Conservation (phyloP, 1,140 invertebrate genomes). For the Anastatus disparis region DNA sequence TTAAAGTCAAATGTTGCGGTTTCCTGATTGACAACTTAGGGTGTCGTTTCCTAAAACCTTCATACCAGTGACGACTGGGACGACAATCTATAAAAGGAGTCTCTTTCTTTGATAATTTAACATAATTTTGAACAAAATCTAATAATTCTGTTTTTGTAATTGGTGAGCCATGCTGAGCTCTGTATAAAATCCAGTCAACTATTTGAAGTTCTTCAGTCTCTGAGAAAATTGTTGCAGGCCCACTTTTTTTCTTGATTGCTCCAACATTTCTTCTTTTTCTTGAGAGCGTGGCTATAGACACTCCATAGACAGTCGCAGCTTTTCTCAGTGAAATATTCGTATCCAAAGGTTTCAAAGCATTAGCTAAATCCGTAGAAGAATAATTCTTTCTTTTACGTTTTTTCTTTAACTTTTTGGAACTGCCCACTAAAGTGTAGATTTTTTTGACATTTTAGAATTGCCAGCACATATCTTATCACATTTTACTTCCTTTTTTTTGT, state of each 20-base stretch:
- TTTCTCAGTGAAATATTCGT: too few relatives aligned
- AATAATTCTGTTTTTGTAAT: conserved; percentile 53
- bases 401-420: too few relatives aligned
- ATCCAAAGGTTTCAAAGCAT: too few relatives aligned
- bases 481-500: too few relatives aligned
- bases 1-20: conserved; percentile 46
- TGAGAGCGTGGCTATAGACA: too few relatives aligned
- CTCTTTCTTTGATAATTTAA: conserved; percentile 48
- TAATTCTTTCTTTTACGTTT: too few relatives aligned
- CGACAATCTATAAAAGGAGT: conserved; percentile 50
- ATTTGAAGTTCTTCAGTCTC: conserved; percentile 30
- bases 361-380: too few relatives aligned
- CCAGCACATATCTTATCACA: too few relatives aligned
- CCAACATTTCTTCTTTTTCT: too few relatives aligned
- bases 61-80: conserved; percentile 50
- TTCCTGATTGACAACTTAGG: conserved; percentile 45
- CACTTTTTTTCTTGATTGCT: conserved; percentile 16
- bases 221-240: conserved; percentile 31
- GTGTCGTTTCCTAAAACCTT: conserved; percentile 47
- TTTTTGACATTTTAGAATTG: too few relatives aligned
- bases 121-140: conserved; percentile 53
- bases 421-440: too few relatives aligned
- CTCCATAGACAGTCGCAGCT: too few relatives aligned
- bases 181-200: conserved; percentile 37
- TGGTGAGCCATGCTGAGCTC: conserved; percentile 47